Base-by-base conservation (phyloP, 1,140 invertebrate genomes). In the Cydia pomonella region DNA sequence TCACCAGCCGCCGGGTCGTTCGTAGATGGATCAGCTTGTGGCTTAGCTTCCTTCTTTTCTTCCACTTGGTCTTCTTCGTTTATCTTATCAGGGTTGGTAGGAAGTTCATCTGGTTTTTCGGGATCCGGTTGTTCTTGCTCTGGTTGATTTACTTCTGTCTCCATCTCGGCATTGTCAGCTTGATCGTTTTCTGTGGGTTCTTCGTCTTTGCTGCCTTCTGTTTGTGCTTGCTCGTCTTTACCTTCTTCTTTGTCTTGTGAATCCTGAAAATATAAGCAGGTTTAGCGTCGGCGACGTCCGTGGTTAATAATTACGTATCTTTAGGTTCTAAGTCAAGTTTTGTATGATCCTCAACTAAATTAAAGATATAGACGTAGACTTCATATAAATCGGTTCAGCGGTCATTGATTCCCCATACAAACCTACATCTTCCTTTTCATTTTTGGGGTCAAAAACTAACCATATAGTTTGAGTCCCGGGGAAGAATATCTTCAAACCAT, bases 21-120 rank as follows among this genome's bases (percentile, higher is more conserved):
- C 75, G 93, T 94, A 7, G 95, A 95, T 25, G 94, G 88, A 80
- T 94, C 92, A 7, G 94, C 93, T 80, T 94, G 89, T 44, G 94
- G 90, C 69, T 94, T 90, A 16, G 90, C 94, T 77, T 96, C 94
- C 7, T 97, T 96, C 84, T 98, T 95, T 81, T 97, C 88, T 92
- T 96, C 87, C 80, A 83, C 79, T 93, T 95, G 81, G 93, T 96
- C 84, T 83, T 94, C 86, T 64, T 93, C 88, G 7, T 93, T 88
- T 75, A 93, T 87, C 62, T 92, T 80, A n/a, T 94, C 91, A 9
- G 83, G 83, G 72, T 92, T 93, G 69, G 90, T 88, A 13, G 90
- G 89, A 5, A 94, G 86, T 6, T 94, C 90, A 23, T 93, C 91
- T 69, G 93, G 91, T 75, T 85, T 85, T 59, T 92, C 88, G 53